Percentiles rank a stretch among this genome's conserved stretches.
phyloP scores from a whole-genome alignment of 2,797 vertebrate genomes.

The Potorous gilbertii region DNA sequence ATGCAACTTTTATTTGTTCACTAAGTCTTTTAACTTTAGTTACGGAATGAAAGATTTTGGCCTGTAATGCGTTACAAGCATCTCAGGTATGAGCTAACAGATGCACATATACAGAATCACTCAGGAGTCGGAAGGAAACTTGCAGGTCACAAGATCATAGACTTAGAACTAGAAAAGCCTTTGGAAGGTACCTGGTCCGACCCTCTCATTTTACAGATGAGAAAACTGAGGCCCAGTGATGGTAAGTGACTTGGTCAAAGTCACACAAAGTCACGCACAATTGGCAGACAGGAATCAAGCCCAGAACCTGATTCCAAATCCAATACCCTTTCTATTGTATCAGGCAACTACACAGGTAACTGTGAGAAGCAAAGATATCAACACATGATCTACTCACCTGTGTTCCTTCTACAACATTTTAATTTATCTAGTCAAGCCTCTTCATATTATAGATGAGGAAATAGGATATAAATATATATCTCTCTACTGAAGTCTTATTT shows the following conservation, averaged over 20 bases:
- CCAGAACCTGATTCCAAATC: neutral
- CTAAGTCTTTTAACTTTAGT: conserved; percentile 50
- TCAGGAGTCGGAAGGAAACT: neutral
- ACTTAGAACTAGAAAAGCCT: neutral
- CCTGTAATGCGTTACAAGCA: conserved; percentile 27
- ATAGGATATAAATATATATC: neutral
- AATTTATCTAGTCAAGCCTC: neutral
- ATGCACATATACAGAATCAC: neutral
- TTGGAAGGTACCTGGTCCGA: neutral
- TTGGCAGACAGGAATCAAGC: too few species aligned
- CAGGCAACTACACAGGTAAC: neutral
- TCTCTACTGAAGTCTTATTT: neutral
- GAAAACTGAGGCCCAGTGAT: neutral
- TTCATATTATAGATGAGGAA: neutral
- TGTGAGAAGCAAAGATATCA: neutral
- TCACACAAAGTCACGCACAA: neutral
- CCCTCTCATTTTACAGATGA: neutral
- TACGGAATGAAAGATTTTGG: conserved; percentile 53
- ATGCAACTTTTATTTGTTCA: neutral
- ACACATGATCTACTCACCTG: neutral
- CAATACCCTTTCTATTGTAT: neutral
- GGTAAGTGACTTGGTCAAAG: neutral
- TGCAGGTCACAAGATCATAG: neutral
- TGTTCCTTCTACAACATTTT: neutral
- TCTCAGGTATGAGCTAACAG: conserved; percentile 29